Percentiles rank a stretch among this genome's conserved stretches.
Conservation (phyloP, 2,113 vertebrate species). For the Arenaria interpres region DNA sequence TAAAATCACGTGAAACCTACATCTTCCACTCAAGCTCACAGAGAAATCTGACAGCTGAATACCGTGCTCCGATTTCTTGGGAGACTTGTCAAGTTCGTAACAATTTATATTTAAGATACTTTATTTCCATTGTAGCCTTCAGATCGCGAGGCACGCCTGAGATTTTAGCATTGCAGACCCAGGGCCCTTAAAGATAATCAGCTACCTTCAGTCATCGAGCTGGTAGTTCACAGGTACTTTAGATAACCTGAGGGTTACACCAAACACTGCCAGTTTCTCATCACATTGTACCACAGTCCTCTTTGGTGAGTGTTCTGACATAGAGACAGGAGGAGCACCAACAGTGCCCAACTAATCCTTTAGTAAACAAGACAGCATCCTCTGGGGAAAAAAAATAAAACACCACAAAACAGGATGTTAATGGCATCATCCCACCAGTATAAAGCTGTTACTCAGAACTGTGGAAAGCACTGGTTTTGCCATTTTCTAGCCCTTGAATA, state of each 20-base stretch:
- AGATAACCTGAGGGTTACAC: not conserved
- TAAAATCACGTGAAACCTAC: not conserved
- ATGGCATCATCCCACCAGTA: not conserved
- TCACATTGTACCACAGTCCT: not conserved
- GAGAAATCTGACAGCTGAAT: not conserved
- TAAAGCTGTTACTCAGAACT: not conserved
- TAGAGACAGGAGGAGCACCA: not conserved
- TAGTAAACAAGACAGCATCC: not conserved
- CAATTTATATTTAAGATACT: slow-evolving; percentile 18
- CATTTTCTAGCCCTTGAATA: not conserved
- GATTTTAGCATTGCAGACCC: not conserved
- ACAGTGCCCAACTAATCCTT: not conserved
- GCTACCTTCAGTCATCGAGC: not conserved
- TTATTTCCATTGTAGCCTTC: slow-evolving; percentile 5
- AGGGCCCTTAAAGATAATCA: not conserved
- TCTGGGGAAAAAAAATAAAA: not conserved
- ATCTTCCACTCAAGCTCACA: not conserved
- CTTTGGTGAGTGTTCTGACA: not conserved
- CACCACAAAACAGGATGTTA: not conserved
- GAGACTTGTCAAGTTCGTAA: not conserved
- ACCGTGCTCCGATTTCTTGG: not conserved
- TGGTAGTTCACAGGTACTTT: not conserved
- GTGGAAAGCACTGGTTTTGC: not conserved
- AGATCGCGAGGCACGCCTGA: not conserved
- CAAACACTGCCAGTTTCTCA: not conserved